phyloP scores from a whole-genome alignment of 2,888 invertebrate species.

The Chloromyia formosa region DNA sequence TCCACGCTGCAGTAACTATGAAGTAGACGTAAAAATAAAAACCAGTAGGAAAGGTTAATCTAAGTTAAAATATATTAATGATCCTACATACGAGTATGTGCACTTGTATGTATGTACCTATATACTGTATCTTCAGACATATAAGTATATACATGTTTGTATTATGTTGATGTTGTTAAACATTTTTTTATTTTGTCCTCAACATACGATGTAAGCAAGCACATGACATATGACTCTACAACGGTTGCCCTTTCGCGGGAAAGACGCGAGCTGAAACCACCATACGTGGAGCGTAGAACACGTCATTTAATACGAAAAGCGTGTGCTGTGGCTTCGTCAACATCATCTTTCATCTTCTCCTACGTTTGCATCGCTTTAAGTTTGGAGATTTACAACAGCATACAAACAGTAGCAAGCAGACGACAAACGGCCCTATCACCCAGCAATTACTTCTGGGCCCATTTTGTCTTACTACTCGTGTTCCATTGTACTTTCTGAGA shows the following conservation, averaged over 20 bases:
- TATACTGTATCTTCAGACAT: too few relatives aligned
- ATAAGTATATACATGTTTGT: too few relatives aligned
- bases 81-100: too few relatives aligned
- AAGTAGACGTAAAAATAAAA: too few relatives aligned
- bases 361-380: neutral
- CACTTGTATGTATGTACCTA: too few relatives aligned
- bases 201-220: neutral
- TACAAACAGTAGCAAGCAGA: constrained; percentile 18
- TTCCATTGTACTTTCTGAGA: constrained; percentile 2
- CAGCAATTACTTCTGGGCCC: constrained; percentile 14
- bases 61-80: too few relatives aligned
- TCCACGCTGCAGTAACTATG: too few relatives aligned
- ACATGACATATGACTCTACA: neutral
- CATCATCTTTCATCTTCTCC: neutral
- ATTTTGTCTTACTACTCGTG: constrained; percentile 2
- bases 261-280: constrained; percentile 5
- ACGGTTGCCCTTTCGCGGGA: constrained; percentile 27
- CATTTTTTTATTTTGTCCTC: neutral
- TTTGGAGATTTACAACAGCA: constrained; percentile 3
- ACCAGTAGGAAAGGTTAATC: too few relatives aligned
- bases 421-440: constrained; percentile 20
- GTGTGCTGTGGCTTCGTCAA: constrained; percentile 10
- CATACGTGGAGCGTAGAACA: constrained; percentile 33
- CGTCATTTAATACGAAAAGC: constrained; percentile 32
- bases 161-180: too few relatives aligned